Conservation (phyloP, 2,113 vertebrate species). For the Rhynchomys soricoides region DNA sequence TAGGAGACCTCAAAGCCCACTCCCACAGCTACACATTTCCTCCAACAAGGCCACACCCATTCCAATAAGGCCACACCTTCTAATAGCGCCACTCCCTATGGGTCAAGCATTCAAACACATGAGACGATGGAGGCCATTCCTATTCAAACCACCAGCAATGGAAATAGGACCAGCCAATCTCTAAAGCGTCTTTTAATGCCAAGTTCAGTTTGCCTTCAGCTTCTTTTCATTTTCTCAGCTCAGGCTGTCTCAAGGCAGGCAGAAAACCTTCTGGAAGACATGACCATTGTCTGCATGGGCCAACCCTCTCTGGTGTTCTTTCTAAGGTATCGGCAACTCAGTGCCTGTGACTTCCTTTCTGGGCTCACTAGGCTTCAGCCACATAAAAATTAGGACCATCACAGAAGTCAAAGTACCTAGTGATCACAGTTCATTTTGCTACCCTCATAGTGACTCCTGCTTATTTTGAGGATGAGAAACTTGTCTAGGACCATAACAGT, state of each 20-base stretch:
- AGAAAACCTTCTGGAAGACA: background rate
- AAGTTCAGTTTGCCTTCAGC: background rate
- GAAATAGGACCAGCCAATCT: background rate
- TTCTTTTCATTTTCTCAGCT: background rate
- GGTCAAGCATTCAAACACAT: background rate
- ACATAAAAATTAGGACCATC: background rate
- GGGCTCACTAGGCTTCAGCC: background rate
- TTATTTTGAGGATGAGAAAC: background rate
- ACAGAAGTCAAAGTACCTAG: background rate
- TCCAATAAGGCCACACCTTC: background rate
- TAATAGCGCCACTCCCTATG: background rate
- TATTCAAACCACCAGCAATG: background rate
- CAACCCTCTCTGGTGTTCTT: background rate
- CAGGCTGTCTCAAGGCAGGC: background rate
- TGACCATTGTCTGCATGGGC: too few species aligned
- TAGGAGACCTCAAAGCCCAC: background rate
- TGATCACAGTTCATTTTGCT: background rate
- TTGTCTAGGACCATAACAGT: background rate
- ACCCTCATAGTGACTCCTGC: background rate
- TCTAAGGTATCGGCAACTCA: background rate
- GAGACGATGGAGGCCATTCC: background rate
- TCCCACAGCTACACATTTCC: background rate
- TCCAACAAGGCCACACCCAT: background rate
- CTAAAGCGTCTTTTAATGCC: background rate
- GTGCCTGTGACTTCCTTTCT: background rate